Conservation (phyloP, 1,140 invertebrate species). For the Tyrophagus putrescentiae region DNA sequence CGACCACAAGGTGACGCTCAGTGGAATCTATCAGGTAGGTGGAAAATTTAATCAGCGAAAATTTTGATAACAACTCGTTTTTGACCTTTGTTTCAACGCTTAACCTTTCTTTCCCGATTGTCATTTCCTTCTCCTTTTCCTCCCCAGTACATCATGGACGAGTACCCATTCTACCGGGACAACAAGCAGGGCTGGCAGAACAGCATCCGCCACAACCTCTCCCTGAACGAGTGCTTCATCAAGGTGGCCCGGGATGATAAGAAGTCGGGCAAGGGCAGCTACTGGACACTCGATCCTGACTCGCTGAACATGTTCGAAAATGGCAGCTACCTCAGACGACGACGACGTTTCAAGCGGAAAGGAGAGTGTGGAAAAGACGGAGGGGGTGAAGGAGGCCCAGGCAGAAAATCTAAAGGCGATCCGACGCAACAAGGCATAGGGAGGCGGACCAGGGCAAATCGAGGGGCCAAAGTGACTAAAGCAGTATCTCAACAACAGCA, state of each 20-base stretch:
- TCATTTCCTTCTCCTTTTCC: too few relatives aligned
- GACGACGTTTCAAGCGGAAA: constrained; percentile 89
- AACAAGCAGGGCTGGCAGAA: constrained; percentile 81
- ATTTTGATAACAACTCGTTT: too few relatives aligned
- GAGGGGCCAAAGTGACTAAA: not conserved
- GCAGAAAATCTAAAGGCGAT: not conserved
- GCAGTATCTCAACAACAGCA: not conserved
- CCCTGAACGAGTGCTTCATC: constrained; percentile 96
- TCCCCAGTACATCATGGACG: constrained; percentile 97
- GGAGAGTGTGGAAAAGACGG: constrained; percentile 69
- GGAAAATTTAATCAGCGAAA: too few relatives aligned
- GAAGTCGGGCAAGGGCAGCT: constrained; percentile 88
- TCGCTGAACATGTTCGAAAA: constrained; percentile 98
- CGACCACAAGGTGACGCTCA: constrained; percentile 85
- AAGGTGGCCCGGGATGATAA: constrained; percentile 84
- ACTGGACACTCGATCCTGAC: constrained; percentile 92
- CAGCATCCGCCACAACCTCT: constrained; percentile 87
- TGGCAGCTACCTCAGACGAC: constrained; percentile 75
- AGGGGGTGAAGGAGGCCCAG: constrained; percentile 9
- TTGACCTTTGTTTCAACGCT: too few relatives aligned
- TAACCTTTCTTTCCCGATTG: too few relatives aligned
- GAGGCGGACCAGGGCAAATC: not conserved
- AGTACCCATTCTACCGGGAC: constrained; percentile 93
- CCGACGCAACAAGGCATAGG: not conserved
- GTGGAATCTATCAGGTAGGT: constrained; percentile 97